Evolutionary conservation across 2,113 vertebrate species (phyloP).

Genomic region (Burhinus oedicnemus): DNA sequence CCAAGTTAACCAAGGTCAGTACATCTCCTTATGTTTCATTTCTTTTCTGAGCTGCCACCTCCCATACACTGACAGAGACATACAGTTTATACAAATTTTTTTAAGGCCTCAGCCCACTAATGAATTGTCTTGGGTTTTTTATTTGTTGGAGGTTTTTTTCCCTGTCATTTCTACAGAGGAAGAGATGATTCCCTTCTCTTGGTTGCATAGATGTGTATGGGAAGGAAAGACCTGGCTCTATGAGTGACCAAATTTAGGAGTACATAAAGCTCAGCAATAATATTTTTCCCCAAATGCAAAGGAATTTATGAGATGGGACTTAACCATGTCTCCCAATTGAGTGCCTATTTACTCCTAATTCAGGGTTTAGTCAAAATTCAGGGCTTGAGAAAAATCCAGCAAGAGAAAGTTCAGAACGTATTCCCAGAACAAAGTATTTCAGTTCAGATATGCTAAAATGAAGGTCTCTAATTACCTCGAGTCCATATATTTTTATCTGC

Average conservation of each 20-base stretch:
- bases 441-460: not conserved
- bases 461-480: not conserved
- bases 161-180: not conserved
- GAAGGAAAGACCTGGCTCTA: not conserved
- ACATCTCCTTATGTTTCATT: conserved; percentile 43
- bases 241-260: not conserved
- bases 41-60: conserved; percentile 13
- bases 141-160: not conserved
- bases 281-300: not conserved
- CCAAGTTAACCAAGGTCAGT: conserved; percentile 45
- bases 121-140: not conserved
- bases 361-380: not conserved
- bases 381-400: not conserved
- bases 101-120: not conserved
- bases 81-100: not conserved
- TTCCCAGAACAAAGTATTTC: not conserved
- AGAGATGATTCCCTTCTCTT: not conserved
- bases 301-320: not conserved
- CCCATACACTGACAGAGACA: not conserved
- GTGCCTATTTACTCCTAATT: not conserved
- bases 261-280: not conserved
- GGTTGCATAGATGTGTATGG: not conserved
- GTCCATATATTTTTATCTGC: not conserved
- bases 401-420: not conserved
- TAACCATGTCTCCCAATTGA: not conserved